Evolutionary conservation across 30 jellyfish, hydroid and myxozoan genomes (phyloP).

Genomic region (Phacellophora camtschatica): DNA sequence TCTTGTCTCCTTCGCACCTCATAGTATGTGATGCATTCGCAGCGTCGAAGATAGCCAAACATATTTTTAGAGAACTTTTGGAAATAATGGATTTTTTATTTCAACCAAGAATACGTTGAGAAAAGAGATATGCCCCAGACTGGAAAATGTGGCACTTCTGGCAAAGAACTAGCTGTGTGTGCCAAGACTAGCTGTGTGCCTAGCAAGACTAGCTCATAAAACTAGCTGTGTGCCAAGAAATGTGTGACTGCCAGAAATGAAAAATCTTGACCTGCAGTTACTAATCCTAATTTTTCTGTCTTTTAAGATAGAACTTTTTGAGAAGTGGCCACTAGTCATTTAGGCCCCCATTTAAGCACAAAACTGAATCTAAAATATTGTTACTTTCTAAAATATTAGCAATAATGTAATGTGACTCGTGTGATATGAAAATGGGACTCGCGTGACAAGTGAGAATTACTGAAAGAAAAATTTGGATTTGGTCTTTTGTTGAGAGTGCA

Average conservation of each 20-base stretch:
- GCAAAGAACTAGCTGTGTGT: no score
- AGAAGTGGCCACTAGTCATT: not conserved
- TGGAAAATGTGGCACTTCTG: no score
- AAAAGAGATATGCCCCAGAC: no score
- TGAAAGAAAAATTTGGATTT: not conserved
- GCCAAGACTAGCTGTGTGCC: no score
- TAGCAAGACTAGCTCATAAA: no score
- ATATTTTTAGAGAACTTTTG: no score
- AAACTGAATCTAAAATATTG: not conserved
- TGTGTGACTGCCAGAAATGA: not conserved
- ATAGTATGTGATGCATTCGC: no score
- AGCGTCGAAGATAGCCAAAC: no score
- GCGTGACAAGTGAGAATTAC: not conserved
- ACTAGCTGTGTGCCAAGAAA: no score
- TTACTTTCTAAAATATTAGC: not conserved
- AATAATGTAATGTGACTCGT: not conserved
- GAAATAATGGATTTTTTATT: no score
- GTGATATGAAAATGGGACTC: not conserved
- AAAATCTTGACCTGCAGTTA: not conserved
- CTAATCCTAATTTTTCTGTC: not conserved
- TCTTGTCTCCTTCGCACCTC: no score
- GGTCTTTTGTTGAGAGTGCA: not conserved
- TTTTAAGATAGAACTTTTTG: not conserved
- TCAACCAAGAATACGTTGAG: no score
- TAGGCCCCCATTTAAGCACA: not conserved